Evolutionary conservation across 1,140 invertebrate species (phyloP), one percentile per base, ranked within the genome.

Genomic region (Drosophila yakuba): DNA sequence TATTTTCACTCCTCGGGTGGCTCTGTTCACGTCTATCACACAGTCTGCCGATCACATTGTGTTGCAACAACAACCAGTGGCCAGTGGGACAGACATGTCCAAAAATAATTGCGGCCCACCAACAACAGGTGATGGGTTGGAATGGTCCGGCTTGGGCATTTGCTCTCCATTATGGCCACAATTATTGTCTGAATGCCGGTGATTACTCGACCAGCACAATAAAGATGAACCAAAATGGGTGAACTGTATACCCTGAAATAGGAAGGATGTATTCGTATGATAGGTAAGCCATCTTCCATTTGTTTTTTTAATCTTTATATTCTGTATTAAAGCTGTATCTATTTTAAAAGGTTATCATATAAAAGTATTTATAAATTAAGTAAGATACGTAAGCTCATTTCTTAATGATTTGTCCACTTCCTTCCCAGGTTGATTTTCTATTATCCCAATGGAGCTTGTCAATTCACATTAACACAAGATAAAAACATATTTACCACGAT

Each of bases 1-100:
- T 73, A 80, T 84, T 83, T 62, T 25, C 59, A 74, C 55, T 48
- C 48, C 44, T 55, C 28, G 58, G 58, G 32, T 58, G 45, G 47
- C 11, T 43, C 39, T 45, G 59, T 52, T 48, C 35, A 43, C 55
- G 28, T 41, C 52, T 41, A 17, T 56, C 66, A 56, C 38, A 25
- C 66, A 58, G 64, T 45, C 36, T 74, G 69, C 39, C 54, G 43
- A 59, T 58, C 39, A 43, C 45, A 60, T 76, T 57, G 72, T 75
- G 36, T 28, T 36, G 38, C 20, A n/a, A 20, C 6, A 75, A 74
- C 69, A 74, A 2, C 20, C 20, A 20, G 20, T 73, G 59, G 51
- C 51, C 58, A 58, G 35, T 47, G 23, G 48, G 52, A 38, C 39
- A 44, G 45, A 57, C 58, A 72, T 72, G 50, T 72, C 51, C 48